Evolutionary conservation across 2,797 vertebrate genomes (phyloP).

Genomic region (Melanotaenia nigrans): DNA sequence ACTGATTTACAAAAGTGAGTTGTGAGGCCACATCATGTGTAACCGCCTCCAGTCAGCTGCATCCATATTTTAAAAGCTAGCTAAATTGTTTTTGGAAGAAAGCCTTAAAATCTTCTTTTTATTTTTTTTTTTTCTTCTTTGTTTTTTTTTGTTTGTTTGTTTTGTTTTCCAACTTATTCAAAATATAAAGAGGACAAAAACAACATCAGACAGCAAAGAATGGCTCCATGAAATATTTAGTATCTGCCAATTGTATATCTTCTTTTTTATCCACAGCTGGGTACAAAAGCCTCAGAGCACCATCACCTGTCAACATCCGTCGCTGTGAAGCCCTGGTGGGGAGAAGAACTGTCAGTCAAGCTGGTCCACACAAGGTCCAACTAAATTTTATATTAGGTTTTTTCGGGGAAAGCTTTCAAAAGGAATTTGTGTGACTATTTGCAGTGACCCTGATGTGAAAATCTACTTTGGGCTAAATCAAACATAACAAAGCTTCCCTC

Average conservation of each 20-base stretch:
- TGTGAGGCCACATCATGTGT: neutral
- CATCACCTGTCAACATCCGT: conserved; percentile 55
- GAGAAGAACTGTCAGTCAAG: conserved; percentile 52
- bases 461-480: conserved; percentile 18
- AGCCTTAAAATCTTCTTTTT: conserved; percentile 1
- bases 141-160: too few species aligned
- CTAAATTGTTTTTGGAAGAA: neutral
- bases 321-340: conserved; percentile 39
- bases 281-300: conserved; percentile 50
- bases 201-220: conserved; percentile 45
- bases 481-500: conserved; percentile 24
- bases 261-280: conserved; percentile 46
- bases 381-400: conserved; percentile 59
- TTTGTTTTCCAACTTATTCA: conserved; percentile 13
- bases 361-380: conserved; percentile 27
- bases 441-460: conserved; percentile 8
- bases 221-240: conserved; percentile 67
- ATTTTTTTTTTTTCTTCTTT: neutral
- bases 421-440: conserved; percentile 31
- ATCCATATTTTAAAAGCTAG: neutral
- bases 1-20: neutral
- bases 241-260: conserved; percentile 55
- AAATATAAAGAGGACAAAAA: conserved; percentile 37
- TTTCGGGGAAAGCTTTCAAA: conserved; percentile 40
- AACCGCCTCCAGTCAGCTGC: neutral